Conservation (phyloP, 2,113 vertebrate species). For the Hystrix brachyura region DNA sequence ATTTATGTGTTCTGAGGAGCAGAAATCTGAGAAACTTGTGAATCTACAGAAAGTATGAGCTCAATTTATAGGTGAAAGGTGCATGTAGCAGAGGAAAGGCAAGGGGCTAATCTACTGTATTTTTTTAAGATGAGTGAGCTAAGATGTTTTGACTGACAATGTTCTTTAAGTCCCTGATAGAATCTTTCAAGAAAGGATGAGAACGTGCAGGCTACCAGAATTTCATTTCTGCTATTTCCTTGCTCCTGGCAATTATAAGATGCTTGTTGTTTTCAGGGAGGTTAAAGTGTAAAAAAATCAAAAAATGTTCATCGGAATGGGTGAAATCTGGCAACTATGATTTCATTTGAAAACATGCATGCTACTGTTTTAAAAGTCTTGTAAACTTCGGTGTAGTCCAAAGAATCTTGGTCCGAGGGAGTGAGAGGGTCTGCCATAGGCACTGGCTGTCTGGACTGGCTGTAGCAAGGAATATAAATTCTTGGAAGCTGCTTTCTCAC, state of each 20-base stretch:
- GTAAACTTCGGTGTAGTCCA: not conserved
- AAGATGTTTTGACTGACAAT: not conserved
- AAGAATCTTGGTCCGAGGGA: not conserved
- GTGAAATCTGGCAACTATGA: not conserved
- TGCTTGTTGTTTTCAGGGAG: not conserved
- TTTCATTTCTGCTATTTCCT: conserved; percentile 18
- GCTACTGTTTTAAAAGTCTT: not conserved
- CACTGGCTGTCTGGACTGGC: not conserved
- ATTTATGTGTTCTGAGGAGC: not conserved
- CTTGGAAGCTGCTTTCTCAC: not conserved
- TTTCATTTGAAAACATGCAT: not conserved
- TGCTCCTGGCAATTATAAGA: not conserved
- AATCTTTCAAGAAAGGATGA: not conserved
- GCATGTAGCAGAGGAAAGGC: not conserved
- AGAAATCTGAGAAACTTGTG: not conserved
- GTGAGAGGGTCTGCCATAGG: not conserved
- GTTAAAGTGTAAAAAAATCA: not conserved
- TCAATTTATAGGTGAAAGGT: not conserved
- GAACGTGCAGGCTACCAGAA: not conserved
- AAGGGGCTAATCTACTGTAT: not conserved
- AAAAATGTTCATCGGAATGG: not conserved
- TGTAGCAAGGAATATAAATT: not conserved
- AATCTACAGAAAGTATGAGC: not conserved
- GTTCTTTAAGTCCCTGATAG: not conserved
- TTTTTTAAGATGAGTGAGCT: not conserved